Percentiles rank a stretch among this genome's conserved stretches.
phyloP scores from a whole-genome alignment of 1,140 invertebrate species.

The Polyergus mexicanus region DNA sequence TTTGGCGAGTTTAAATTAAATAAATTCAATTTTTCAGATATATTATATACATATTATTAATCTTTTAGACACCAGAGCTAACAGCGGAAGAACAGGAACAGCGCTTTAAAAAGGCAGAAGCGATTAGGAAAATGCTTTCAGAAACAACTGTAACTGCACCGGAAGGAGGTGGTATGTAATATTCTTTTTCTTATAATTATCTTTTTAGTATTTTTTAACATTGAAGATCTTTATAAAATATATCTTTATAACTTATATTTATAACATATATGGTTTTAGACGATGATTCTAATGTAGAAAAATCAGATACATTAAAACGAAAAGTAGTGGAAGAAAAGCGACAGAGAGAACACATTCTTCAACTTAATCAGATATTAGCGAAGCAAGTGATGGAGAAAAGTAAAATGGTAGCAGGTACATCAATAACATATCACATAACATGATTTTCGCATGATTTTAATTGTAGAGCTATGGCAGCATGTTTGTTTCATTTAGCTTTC shows the following conservation, averaged over 20 bases:
- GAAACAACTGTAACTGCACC: slow-evolving; percentile 87
- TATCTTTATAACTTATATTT: background rate
- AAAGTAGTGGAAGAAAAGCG: slow-evolving; percentile 93
- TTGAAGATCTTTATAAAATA: background rate
- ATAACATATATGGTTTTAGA: slow-evolving; percentile 78
- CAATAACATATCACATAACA: slow-evolving; percentile 35
- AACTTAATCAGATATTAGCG: slow-evolving; percentile 96
- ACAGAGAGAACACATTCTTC: slow-evolving; percentile 94
- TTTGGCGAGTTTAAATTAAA: slow-evolving; percentile 1
- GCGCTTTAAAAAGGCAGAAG: slow-evolving; percentile 94
- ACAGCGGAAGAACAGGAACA: slow-evolving; percentile 94
- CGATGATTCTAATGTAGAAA: slow-evolving; percentile 81
- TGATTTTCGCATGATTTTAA: slow-evolving; percentile 62
- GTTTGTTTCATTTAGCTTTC: slow-evolving; percentile 48
- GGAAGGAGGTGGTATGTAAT: slow-evolving; percentile 77
- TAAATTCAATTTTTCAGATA: background rate
- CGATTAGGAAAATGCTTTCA: slow-evolving; percentile 96
- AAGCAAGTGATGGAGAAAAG: slow-evolving; percentile 97
- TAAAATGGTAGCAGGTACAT: slow-evolving; percentile 96
- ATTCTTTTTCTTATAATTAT: slow-evolving; percentile 28
- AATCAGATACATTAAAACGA: slow-evolving; percentile 84
- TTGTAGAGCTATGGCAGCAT: slow-evolving; percentile 63
- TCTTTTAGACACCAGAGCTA: slow-evolving; percentile 90
- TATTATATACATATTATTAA: slow-evolving; percentile 16
- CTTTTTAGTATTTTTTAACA: background rate